Evolutionary conservation across 35 echinoderm and acorn worm genomes (phyloP).

Genomic region (Diadema setosum): DNA sequence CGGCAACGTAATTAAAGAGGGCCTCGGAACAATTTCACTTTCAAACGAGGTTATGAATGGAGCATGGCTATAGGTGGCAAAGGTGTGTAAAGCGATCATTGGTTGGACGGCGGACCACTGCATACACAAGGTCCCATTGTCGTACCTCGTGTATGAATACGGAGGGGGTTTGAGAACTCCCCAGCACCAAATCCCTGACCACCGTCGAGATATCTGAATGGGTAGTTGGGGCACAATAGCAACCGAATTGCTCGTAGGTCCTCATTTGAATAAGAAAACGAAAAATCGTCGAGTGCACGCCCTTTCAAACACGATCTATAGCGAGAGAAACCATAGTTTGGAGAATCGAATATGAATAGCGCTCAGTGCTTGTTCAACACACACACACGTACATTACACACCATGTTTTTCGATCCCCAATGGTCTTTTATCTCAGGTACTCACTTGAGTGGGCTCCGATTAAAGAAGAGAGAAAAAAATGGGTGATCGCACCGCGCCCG

Average conservation of each 20-base stretch:
- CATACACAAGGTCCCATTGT: background rate
- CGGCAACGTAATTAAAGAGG: background rate
- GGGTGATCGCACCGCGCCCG: background rate
- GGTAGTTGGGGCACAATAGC: background rate
- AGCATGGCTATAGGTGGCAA: background rate
- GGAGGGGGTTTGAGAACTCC: background rate
- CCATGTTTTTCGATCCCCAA: background rate
- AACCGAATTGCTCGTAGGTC: background rate
- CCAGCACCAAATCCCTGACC: background rate
- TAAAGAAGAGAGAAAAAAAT: background rate
- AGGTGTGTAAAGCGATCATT: background rate
- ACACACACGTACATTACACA: background rate
- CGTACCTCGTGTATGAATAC: background rate
- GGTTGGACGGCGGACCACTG: too few relatives aligned
- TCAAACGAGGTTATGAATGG: background rate
- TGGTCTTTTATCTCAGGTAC: background rate
- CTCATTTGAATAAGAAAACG: constrained; percentile 27
- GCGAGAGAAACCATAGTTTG: background rate
- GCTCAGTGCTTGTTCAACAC: background rate
- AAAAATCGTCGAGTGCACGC: constrained; percentile 5
- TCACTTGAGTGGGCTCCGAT: background rate
- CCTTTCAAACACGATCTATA: background rate
- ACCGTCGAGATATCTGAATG: background rate
- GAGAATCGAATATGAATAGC: background rate
- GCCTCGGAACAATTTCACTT: background rate